Evolutionary conservation across 2,888 invertebrate species (phyloP).

Genomic region (Criorhina ranunculi): DNA sequence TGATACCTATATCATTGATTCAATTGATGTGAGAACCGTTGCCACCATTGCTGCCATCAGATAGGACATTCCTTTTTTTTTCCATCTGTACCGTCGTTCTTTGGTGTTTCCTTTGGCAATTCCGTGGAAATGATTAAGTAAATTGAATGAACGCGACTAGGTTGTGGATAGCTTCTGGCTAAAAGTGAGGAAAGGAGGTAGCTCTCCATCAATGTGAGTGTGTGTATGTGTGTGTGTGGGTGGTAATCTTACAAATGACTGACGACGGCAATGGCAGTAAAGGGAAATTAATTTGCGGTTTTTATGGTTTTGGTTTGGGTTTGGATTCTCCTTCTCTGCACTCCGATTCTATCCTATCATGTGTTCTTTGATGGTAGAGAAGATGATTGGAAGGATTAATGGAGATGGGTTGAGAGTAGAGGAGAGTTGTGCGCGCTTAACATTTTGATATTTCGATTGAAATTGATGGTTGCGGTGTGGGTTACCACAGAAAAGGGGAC

Average conservation of each 20-base stretch:
- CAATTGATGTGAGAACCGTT: neutral
- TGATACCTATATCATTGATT: constrained; percentile 22
- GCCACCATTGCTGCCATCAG: neutral
- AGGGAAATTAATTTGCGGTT: constrained; percentile 52
- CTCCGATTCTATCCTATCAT: too few relatives aligned
- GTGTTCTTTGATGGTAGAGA: neutral
- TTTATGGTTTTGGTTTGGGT: constrained; percentile 20
- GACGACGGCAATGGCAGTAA: constrained; percentile 9
- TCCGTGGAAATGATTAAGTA: constrained; percentile 49
- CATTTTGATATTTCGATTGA: neutral
- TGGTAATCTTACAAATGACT: constrained; percentile 23
- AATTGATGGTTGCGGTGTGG: neutral
- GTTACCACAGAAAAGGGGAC: too few relatives aligned
- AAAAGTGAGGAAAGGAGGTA: neutral
- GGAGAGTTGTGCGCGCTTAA: too few relatives aligned
- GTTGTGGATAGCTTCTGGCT: constrained; percentile 2
- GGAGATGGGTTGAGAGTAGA: too few relatives aligned
- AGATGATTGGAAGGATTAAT: neutral
- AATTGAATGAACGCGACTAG: constrained; percentile 43
- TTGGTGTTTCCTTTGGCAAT: neutral
- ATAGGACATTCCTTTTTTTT: constrained; percentile 1
- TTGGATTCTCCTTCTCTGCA: neutral
- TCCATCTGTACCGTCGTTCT: neutral
- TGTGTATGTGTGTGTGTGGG: neutral
- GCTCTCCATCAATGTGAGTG: neutral